Conservation (phyloP, 2,113 vertebrate species). For the Harpagus bidentatus region DNA sequence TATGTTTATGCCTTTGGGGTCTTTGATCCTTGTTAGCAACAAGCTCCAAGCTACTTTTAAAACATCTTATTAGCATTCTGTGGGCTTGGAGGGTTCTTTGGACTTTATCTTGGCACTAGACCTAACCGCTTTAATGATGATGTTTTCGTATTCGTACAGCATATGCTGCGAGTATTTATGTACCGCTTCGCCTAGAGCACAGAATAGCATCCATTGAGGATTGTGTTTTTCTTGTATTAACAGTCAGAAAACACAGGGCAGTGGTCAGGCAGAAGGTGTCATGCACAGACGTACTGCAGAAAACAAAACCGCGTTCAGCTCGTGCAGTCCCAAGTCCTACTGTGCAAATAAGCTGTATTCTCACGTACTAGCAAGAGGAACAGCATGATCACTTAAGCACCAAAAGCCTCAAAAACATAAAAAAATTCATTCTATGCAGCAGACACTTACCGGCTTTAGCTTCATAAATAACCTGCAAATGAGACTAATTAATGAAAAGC, state of each 20-base stretch:
- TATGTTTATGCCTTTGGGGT: not conserved
- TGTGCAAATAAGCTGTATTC: not conserved
- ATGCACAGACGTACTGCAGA: not conserved
- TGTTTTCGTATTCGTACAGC: not conserved
- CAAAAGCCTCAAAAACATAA: not conserved
- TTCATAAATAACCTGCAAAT: not conserved
- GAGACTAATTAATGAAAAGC: not conserved
- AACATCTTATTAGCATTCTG: not conserved
- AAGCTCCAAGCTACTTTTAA: not conserved
- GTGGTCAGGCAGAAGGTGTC: not conserved
- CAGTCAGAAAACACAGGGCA: not conserved
- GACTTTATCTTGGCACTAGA: not conserved
- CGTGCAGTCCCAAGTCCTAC: not conserved
- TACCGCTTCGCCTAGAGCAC: not conserved
- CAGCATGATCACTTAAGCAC: not conserved
- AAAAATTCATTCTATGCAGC: not conserved
- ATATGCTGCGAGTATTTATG: not conserved
- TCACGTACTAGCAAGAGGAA: not conserved
- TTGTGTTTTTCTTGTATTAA: not conserved
- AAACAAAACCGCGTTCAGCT: not conserved
- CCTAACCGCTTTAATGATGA: not conserved
- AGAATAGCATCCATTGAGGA: not conserved
- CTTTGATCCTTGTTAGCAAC: not conserved
- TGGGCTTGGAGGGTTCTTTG: not conserved
- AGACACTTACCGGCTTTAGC: not conserved